Evolutionary conservation across 2,797 vertebrate genomes (phyloP), one percentile per base, ranked within the genome.

Genomic region (Phyllotis vaccarum): DNA sequence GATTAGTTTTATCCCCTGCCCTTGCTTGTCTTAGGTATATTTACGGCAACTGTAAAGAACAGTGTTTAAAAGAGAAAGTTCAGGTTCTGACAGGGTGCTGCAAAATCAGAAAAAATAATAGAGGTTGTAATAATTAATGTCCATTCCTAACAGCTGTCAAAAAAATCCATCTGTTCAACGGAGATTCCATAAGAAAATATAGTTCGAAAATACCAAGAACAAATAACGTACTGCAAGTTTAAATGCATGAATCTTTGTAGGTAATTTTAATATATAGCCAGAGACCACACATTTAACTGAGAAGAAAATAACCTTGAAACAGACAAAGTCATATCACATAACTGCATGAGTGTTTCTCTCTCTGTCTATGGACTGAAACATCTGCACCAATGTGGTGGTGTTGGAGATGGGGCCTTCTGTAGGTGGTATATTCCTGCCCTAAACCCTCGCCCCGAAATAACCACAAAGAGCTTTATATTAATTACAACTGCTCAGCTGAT

Each of bases 31-130:
- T 87, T 64, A 86, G 75, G 24, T 60, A 46, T 75, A 85, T 58
- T 68, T 58, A 46, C 22, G 34, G 22, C 72, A 40, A 82, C 13
- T 86, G 24, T 85, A 11, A 86, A 91, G 56, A 79, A 21, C 52
- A 19, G 6, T 66, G 12, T 86, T 85, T 76, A 81, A 91, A 74
- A 70, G 6, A 0, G 2, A 40, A 68, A 72, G 22, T 46, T 79
- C 49, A 72, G 60, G 68, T 91, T 89, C 74, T 58, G 40, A 66
- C 37, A 34, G 10, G 10, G 86, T 87, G 5, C 81, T 92, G 24
- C 83, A 68, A 78, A 82, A 89, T 80, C 34, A 87, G 70, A 78
- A 89, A n/a, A 87, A 75, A n/a, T 54, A 82, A 19, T 40, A 46
- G 78, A 88, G 79, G 8, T 24, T 74, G 62, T 85, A 31, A 75